These are phyloP conservation scores for Cephalotes varians DNA, from an alignment of 2,888 invertebrate species.

Conservation along the genomic window DNA sequence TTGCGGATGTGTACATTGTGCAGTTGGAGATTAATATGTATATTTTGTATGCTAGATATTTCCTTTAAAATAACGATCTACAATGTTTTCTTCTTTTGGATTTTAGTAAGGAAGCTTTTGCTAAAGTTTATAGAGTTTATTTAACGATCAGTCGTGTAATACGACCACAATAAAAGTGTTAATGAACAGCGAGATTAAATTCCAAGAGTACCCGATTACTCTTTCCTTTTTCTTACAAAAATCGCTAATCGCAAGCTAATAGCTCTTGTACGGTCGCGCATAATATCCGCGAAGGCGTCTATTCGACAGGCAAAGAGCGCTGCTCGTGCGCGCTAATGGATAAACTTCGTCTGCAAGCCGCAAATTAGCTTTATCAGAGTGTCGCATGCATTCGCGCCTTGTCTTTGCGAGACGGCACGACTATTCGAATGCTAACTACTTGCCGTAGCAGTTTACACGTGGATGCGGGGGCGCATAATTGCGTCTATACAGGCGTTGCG, in stretches of 20 bases:
- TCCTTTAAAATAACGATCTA: background rate
- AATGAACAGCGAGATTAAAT: conserved; percentile 1
- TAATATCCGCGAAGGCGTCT: conserved; percentile 25
- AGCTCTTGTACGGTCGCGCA: background rate
- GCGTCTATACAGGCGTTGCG: conserved; percentile 47
- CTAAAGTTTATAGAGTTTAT: conserved; percentile 6
- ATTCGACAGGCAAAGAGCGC: conserved; percentile 35
- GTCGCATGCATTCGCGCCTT: conserved; percentile 40
- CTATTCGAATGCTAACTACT: conserved; percentile 63
- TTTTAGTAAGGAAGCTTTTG: background rate
- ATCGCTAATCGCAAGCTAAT: conserved; percentile 7
- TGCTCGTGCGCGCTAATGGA: conserved; percentile 41
- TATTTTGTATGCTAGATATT: background rate
- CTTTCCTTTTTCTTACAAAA: background rate
- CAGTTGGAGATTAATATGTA: background rate
- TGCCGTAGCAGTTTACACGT: conserved; percentile 40
- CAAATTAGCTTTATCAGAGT: conserved; percentile 55
- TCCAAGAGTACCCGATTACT: background rate
- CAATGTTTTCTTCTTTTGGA: background rate
- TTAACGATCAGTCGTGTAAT: background rate
- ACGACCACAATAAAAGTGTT: background rate
- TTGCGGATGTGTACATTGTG: background rate
- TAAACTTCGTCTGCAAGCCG: conserved; percentile 49
- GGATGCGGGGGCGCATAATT: conserved; percentile 58
- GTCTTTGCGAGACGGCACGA: conserved; percentile 40